phyloP scores from a whole-genome alignment of 2,797 vertebrate genomes.

The Lutra lutra region DNA sequence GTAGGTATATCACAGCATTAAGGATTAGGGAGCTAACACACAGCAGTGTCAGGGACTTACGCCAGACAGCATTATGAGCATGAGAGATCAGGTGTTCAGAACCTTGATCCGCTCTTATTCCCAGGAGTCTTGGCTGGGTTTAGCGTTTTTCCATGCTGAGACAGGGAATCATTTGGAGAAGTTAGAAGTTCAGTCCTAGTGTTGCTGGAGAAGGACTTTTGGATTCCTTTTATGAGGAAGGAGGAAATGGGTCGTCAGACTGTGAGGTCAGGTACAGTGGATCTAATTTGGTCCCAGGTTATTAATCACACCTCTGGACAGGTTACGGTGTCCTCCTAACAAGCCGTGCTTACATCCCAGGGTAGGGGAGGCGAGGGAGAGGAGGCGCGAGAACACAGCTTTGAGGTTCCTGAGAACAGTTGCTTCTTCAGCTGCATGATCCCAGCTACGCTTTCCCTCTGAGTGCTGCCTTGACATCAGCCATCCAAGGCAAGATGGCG shows the following conservation, averaged over 20 bases:
- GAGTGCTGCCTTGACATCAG: neutral
- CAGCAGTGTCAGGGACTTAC: neutral
- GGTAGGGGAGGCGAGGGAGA: no score
- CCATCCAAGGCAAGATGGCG: neutral
- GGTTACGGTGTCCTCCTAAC: neutral
- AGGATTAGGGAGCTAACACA: neutral
- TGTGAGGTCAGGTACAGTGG: neutral
- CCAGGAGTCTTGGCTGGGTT: neutral
- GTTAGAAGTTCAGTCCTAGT: neutral
- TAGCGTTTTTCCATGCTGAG: neutral
- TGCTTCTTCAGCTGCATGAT: neutral
- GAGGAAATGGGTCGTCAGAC: neutral
- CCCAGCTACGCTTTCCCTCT: neutral
- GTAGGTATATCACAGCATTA: neutral
- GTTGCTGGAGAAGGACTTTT: neutral
- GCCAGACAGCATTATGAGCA: neutral
- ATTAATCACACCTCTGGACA: neutral
- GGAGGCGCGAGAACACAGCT: neutral
- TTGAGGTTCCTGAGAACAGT: neutral
- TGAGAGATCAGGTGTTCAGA: neutral
- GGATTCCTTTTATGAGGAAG: neutral
- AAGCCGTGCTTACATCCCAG: neutral
- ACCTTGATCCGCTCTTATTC: neutral
- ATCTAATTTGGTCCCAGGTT: neutral
- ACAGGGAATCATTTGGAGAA: neutral